Percentiles rank a stretch among this genome's conserved stretches.
These are phyloP conservation scores for Glaucomys volans DNA, from an alignment of 2,113 vertebrate species.

Conservation along the genomic window DNA sequence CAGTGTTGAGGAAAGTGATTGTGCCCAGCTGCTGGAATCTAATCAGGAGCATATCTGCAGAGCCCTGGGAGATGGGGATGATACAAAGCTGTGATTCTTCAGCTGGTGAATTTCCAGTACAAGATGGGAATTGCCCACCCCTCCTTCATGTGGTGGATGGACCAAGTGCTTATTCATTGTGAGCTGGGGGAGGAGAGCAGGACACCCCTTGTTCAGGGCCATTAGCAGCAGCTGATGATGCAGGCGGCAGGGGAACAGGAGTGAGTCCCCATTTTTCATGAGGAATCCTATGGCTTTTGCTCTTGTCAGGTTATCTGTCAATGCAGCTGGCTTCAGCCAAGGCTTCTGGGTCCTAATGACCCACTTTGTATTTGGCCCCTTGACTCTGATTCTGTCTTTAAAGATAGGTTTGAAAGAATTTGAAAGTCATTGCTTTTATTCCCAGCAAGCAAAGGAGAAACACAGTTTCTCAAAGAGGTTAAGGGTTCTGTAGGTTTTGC, in stretches of 20 bases:
- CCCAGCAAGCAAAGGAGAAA: neutral
- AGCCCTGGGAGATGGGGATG: slow-evolving; percentile 19
- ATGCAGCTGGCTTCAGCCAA: neutral
- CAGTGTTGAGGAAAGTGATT: slow-evolving; percentile 47
- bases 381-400: slow-evolving; percentile 28
- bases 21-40: slow-evolving; percentile 60
- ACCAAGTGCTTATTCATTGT: neutral
- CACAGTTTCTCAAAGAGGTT: neutral
- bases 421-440: slow-evolving; percentile 49
- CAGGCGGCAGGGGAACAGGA: neutral
- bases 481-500: neutral
- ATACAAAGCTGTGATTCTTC: neutral
- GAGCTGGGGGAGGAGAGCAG: neutral
- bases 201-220: neutral
- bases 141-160: neutral
- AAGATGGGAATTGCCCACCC: neutral
- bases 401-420: slow-evolving; percentile 39
- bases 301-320: slow-evolving; percentile 55
- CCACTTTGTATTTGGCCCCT: slow-evolving; percentile 5
- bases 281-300: slow-evolving; percentile 34
- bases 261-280: slow-evolving; percentile 50
- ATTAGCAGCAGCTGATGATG: neutral
- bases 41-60: slow-evolving; percentile 57
- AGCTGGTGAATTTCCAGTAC: slow-evolving; percentile 66
- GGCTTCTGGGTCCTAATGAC: slow-evolving; percentile 62